Base-by-base conservation (phyloP, 2,888 invertebrate genomes). In the Cephus spinipes region DNA sequence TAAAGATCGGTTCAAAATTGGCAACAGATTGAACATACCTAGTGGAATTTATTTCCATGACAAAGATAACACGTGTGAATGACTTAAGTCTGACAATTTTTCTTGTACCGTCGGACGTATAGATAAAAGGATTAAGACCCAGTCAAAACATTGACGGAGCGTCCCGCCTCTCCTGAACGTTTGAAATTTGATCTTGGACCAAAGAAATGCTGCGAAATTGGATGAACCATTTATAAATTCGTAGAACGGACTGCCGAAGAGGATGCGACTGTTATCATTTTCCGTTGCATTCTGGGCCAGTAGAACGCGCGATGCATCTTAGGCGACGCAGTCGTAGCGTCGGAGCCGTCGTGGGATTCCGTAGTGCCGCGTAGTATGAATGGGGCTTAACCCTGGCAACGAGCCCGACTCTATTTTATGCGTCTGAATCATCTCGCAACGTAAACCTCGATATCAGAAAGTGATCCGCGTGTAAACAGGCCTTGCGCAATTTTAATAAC, bases 391-490 rank as follows among this genome's bases (percentile, higher is more conserved):
- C 55, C 74, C 78, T 86, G 86, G 85, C 86, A 74, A 73, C 34
- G 36, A 76, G 82, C 86, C 86, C 79, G 73, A 74, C 32, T 75
- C 68, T 85, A 86, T 85, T 85, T 86, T 82, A 73, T 76, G 79
- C 82, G 78, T 76, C 69, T 84, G 85, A 85, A 82, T 86, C 85
- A 85, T 81, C 77, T 77, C 33, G 75, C 71, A 12, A 6, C 71
- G 71, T 71, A 71, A 71, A 31, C 31, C 15, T 71, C 71, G 71
- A 71, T 71, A 33, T 55, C 23, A 23, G 23, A 55, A 23, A 9
- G 23, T 23, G 55, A 55, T 55, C 23, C 55, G 71, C 3, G 71
- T 33, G 71, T 71, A 71, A 71, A 71, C 71, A 71, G 23, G 31
- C 32, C 71, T n/a, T 74, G 68, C 68, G 55, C 30, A 31, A 30